Evolutionary conservation across 2,113 vertebrate species (phyloP), one percentile per base, ranked within the genome.

Genomic region (Brachirus orientalis): DNA sequence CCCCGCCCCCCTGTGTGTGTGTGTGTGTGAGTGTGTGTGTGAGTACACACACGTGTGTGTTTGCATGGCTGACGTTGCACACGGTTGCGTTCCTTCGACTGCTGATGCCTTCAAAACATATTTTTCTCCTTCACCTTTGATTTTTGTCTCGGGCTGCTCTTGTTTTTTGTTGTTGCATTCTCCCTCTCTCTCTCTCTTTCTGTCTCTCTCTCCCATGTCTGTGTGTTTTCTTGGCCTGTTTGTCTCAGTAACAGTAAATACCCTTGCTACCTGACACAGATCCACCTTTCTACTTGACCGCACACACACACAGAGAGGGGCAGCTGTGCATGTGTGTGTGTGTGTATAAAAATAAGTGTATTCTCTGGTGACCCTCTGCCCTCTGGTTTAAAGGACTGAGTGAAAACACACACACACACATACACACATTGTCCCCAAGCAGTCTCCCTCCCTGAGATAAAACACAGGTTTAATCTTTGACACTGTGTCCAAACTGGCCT

Each of bases 401-500:
- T 75, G 66, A 85, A 69, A 19, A 8, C 55, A 67, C 66, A 18
- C 55, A 38, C 50, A 22, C 6, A 16, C 48, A 40, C 54, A 43
- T 45, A 62, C 79, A 41, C 73, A 48, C 75, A 50, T 45, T 47
- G 47, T 65, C 70, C 82, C 51, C 36, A 6, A 77, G 75, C 72
- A 63, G 47, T 71, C 62, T 69, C 77, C 55, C 69, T 83, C 80
- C 75, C 69, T 86, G 86, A 84, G 76, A 86, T 85, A 80, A 88
- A 90, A 89, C 88, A 83, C 60, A 86, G 89, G 89, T 90, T 90
- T 91, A 90, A 87, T 92, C 89, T 92, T 91, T 91, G 93, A 95
- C 94, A 93, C 80, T 69, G 90, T 93, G 89, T 92, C 91, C 93
- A 91, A 89, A 80, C 91, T 91, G 87, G 93, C 92, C 94, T 95